phyloP scores from a whole-genome alignment of 2,113 vertebrate genomes.

The Bombycilla garrulus region DNA sequence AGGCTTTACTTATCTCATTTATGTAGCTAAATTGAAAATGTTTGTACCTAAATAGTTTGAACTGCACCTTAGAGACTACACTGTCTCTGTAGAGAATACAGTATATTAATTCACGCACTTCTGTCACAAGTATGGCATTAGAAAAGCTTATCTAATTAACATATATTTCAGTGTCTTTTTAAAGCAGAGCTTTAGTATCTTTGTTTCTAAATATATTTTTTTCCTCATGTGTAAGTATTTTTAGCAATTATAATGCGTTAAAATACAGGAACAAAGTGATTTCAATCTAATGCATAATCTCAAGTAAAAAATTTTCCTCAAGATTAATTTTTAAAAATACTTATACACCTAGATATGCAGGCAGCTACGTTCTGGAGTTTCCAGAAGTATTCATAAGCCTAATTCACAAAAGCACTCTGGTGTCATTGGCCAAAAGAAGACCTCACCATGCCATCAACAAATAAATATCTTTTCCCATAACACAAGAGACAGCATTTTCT shows the following conservation, averaged over 20 bases:
- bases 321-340: neutral
- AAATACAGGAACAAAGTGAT: neutral
- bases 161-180: neutral
- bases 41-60: neutral
- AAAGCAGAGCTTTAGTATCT: neutral
- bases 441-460: neutral
- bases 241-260: neutral
- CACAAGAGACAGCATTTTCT: neutral
- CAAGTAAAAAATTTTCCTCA: neutral
- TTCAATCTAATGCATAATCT: neutral
- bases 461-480: neutral
- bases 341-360: neutral
- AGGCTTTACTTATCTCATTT: neutral
- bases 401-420: neutral
- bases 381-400: neutral
- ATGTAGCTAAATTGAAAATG: neutral
- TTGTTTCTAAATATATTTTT: neutral
- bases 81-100: neutral
- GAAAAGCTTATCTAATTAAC: neutral
- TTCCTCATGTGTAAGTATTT: neutral
- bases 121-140: neutral
- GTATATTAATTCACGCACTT: neutral
- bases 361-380: neutral
- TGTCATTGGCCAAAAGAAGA: neutral
- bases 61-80: neutral